phyloP scores from a whole-genome alignment of 2,113 vertebrate species.

The Phasianus colchicus region DNA sequence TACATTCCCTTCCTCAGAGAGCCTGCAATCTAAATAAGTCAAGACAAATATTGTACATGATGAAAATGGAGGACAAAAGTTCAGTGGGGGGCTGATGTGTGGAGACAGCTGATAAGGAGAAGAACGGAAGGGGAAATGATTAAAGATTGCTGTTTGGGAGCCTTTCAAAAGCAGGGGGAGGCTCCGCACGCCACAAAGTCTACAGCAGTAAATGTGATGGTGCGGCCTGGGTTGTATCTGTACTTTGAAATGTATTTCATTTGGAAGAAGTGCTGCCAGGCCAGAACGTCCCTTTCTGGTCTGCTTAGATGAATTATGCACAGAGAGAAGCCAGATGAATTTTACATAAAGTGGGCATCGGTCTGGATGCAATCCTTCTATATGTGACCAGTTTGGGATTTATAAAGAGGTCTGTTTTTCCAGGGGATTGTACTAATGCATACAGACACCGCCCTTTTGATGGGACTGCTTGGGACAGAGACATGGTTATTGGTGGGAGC shows the following conservation, averaged over 20 bases:
- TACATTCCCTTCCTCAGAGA: slow-evolving; percentile 31
- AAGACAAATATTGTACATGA: slow-evolving; percentile 42
- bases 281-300: background rate
- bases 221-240: background rate
- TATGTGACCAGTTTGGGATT: background rate
- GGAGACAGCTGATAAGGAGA: slow-evolving; percentile 60
- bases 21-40: slow-evolving; percentile 40
- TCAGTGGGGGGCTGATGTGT: slow-evolving; percentile 31
- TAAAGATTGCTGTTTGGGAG: background rate
- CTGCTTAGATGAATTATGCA: background rate
- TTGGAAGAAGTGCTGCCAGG: background rate
- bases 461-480: background rate
- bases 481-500: no score
- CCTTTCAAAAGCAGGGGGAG: background rate
- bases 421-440: background rate
- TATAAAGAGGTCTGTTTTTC: background rate
- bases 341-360: background rate
- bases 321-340: background rate
- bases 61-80: slow-evolving; percentile 62
- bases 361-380: background rate
- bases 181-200: background rate
- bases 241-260: background rate
- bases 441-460: background rate
- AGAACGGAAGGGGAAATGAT: slow-evolving; percentile 28
- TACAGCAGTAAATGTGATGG: background rate